phyloP scores from a whole-genome alignment of 2,113 vertebrate species.

The Hippocampus abdominalis region DNA sequence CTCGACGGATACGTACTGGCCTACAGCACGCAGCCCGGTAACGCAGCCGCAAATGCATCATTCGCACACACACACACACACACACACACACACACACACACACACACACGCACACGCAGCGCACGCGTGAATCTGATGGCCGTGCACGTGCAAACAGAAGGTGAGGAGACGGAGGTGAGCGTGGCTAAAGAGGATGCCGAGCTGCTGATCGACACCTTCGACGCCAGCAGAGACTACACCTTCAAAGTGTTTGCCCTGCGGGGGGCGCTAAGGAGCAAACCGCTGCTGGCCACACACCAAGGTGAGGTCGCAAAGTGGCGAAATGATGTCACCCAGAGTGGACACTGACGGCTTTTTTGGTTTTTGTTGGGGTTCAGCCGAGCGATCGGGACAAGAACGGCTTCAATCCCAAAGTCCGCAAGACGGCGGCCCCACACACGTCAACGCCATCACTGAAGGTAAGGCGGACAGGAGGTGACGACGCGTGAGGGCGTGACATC shows the following conservation, averaged over 20 bases:
- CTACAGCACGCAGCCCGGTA: constrained; percentile 65
- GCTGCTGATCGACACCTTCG: constrained; percentile 58
- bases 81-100: neutral
- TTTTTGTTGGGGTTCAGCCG: constrained; percentile 30
- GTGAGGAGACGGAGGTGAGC: constrained; percentile 44
- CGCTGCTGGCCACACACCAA: constrained; percentile 59
- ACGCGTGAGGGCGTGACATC: too few species aligned
- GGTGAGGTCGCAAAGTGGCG: constrained; percentile 37
- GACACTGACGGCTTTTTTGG: neutral
- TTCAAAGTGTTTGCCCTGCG: constrained; percentile 58
- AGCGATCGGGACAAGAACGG: constrained; percentile 15
- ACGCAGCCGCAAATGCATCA: constrained; percentile 8
- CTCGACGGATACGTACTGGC: constrained; percentile 67
- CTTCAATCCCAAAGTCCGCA: constrained; percentile 33
- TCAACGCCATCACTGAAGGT: constrained; percentile 61
- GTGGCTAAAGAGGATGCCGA: constrained; percentile 57
- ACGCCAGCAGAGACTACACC: constrained; percentile 55
- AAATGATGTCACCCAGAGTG: neutral
- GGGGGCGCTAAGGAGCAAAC: constrained; percentile 58
- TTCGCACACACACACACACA: too few species aligned
- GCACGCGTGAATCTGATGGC: neutral
- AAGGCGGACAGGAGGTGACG: neutral
- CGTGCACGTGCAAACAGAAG: constrained; percentile 33
- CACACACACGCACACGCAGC: too few species aligned
- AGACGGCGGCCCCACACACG: constrained; percentile 16